Conservation (phyloP, 2,113 vertebrate genomes). For the Nicator chloris region DNA sequence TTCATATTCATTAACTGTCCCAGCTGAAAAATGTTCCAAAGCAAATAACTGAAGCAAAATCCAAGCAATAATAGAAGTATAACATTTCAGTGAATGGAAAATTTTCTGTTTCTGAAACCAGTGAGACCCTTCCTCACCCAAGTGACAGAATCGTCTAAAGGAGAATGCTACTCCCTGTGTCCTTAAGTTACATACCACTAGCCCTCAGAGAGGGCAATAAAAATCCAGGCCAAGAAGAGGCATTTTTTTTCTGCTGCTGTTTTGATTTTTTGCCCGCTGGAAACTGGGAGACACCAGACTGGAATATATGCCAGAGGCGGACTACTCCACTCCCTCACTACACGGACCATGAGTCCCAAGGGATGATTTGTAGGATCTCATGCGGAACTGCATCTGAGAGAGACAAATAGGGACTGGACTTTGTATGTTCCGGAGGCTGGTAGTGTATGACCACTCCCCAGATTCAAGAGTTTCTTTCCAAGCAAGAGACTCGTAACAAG, state of each 20-base stretch:
- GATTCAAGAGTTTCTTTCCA: neutral
- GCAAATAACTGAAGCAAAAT: constrained; percentile 29
- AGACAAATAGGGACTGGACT: neutral
- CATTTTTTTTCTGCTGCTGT: neutral
- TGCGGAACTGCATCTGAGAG: neutral
- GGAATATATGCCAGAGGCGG: neutral
- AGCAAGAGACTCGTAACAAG: neutral
- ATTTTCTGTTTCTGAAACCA: neutral
- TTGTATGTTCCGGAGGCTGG: neutral
- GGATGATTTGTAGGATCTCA: neutral
- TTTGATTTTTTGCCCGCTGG: neutral
- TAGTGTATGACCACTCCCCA: neutral
- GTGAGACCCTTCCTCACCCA: neutral
- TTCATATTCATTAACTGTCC: constrained; percentile 31
- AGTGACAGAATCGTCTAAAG: neutral
- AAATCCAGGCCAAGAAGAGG: neutral
- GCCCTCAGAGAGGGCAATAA: neutral
- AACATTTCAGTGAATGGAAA: neutral
- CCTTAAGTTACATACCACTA: neutral
- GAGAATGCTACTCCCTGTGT: rapidly evolving
- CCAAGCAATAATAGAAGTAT: neutral
- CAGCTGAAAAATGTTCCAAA: constrained; percentile 25
- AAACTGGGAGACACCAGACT: neutral
- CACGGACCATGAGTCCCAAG: rapidly evolving
- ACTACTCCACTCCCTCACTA: neutral